Conservation (phyloP, 2,113 vertebrate genomes). For the Archocentrus centrarchus region DNA sequence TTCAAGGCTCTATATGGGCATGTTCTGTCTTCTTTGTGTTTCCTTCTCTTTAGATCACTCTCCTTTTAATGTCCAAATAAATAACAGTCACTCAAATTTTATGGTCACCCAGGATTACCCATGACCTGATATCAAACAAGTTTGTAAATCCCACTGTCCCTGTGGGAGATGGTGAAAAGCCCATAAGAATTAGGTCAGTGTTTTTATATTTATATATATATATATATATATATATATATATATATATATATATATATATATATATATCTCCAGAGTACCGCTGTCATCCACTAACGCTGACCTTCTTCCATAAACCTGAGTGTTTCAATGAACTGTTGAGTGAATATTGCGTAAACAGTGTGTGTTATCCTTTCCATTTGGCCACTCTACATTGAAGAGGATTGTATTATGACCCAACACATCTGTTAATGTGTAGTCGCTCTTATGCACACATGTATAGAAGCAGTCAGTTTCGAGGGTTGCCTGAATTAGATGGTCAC, state of each 20-base stretch:
- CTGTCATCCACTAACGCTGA: constrained; percentile 7
- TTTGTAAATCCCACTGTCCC: neutral
- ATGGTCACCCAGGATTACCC: neutral
- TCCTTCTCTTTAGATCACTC: neutral
- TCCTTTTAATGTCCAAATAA: neutral
- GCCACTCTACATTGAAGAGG: neutral
- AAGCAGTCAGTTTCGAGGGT: neutral
- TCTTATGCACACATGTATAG: neutral
- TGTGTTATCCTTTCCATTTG: neutral
- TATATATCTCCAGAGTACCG: neutral
- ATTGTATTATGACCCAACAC: neutral
- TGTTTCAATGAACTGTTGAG: neutral
- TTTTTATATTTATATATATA: neutral
- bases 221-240: too few species aligned
- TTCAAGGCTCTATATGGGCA: neutral
- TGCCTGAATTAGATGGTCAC: constrained; percentile 21
- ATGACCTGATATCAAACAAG: neutral
- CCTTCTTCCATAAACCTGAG: neutral
- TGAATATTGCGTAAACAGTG: neutral
- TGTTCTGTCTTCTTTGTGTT: neutral
- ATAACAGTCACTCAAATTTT: neutral
- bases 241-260: neutral
- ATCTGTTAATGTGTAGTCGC: neutral
- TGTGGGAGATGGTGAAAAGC: neutral
- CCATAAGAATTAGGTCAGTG: constrained; percentile 28